Evolutionary conservation across 2,888 invertebrate species (phyloP), one percentile per base, ranked within the genome.

Genomic region (Esperia sulphurella): DNA sequence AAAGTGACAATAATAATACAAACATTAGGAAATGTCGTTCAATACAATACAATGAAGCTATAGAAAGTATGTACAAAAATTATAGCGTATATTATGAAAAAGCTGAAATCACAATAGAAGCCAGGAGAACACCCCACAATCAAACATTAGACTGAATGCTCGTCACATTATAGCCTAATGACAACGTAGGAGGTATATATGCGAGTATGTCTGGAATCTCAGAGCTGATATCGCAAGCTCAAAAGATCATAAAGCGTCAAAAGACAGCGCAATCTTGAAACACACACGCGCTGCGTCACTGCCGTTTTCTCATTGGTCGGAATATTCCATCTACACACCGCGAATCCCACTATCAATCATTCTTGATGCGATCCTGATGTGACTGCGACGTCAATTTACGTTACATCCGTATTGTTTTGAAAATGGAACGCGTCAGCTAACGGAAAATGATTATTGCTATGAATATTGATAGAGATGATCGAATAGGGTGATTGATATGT

Each of bases 301-400:
- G 10, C 43, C 43, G 29, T 33, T 43, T 14, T 43, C 43, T 43
- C 43, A 33, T 33, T 33, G 14, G 8, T 33, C 43, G 14, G 35
- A 14, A 14, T 14, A 33, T 43, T 29, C 30, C 14, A 38, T 42
- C 9, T 44, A 28, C 37, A 35, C 35, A 14, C 44, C 44, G 12
- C 13, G 41, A 13, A 33, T 8, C 12, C 42, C 42, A 43, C 48
- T 43, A 48, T 48, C 48, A 43, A 48, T 48, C 48, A 48, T 48
- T 14, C 39, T 14, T 43, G 48, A 48, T 48, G 43, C 38, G 43
- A 43, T 48, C 48, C 43, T 48, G 48, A 48, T 48, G 48, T 42
- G 29, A 30, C 47, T 43, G 12, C 41, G 21, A 31, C 13, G 41
- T 21, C 31, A n/a, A 28, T 46, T 30, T 14, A 28, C 28, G 10